Evolutionary conservation across 2,797 vertebrate species (phyloP).

Genomic region (Ficedula albicollis): DNA sequence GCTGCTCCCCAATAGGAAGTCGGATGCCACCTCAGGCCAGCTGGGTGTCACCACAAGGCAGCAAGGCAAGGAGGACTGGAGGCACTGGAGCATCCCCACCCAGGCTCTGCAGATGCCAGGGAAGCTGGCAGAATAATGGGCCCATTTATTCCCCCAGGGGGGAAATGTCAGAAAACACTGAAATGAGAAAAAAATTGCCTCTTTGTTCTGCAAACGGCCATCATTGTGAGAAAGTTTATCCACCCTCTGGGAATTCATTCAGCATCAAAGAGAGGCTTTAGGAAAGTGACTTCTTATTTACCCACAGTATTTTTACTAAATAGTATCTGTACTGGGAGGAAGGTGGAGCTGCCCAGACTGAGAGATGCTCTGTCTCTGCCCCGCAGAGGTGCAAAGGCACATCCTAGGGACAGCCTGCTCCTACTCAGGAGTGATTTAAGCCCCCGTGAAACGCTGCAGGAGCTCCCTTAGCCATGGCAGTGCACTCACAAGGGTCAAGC

Average conservation of each 20-base stretch:
- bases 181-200: slow-evolving; percentile 38
- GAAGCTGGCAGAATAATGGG: slow-evolving; percentile 12
- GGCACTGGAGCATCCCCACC: neutral
- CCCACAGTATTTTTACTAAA: neutral
- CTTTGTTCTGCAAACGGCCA: slow-evolving; percentile 53
- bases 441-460: neutral
- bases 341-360: neutral
- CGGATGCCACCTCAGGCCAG: neutral
- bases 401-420: neutral
- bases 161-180: slow-evolving; percentile 32
- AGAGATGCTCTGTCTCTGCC: neutral
- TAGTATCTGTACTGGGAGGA: neutral
- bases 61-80: neutral
- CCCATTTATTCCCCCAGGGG: slow-evolving; percentile 21
- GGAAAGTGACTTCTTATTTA: slow-evolving; percentile 21
- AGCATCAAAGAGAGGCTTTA: slow-evolving; percentile 23
- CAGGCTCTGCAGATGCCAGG: neutral
- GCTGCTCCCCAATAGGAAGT: neutral
- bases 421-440: neutral
- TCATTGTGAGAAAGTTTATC: slow-evolving; percentile 52
- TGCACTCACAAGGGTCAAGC: neutral
- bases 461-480: neutral
- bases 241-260: slow-evolving; percentile 42
- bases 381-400: neutral
- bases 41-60: neutral